phyloP scores from a whole-genome alignment of 2,113 vertebrate species.

The Delphinus delphis region DNA sequence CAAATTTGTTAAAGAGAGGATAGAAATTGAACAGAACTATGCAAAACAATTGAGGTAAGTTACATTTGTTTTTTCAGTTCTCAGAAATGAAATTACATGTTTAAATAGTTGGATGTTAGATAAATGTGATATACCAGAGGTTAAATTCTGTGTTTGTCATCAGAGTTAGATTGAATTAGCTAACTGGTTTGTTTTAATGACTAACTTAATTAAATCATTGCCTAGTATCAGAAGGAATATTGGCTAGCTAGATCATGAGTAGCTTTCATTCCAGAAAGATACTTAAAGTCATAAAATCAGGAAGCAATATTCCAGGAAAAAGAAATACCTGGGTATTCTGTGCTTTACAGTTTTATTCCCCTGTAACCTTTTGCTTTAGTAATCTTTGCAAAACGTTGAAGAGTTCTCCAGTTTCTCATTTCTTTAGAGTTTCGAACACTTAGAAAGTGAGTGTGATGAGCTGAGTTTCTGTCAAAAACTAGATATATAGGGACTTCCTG shows the following conservation, averaged over 20 bases:
- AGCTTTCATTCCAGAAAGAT: constrained; percentile 49
- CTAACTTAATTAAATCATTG: constrained; percentile 28
- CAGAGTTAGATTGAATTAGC: constrained; percentile 22
- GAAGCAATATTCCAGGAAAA: not conserved
- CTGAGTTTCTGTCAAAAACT: not conserved
- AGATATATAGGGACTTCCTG: not conserved
- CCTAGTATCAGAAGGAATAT: not conserved
- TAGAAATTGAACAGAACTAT: constrained; percentile 98
- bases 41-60: constrained; percentile 97
- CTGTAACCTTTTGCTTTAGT: not conserved
- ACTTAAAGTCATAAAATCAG: constrained; percentile 35
- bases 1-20: constrained; percentile 98
- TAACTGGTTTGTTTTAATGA: constrained; percentile 5
- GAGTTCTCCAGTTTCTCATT: constrained; percentile 21
- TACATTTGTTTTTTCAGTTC: constrained; percentile 26
- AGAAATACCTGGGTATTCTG: not conserved
- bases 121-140: not conserved
- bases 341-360: not conserved
- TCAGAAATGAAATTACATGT: constrained; percentile 48
- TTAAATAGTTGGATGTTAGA: constrained; percentile 31
- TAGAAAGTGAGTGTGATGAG: constrained; percentile 17
- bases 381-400: not conserved
- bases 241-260: not conserved
- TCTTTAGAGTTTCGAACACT: constrained; percentile 10
- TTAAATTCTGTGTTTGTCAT: constrained; percentile 36